Base-by-base conservation (phyloP, 2,888 invertebrate species). In the Hyposoter dolosus region DNA sequence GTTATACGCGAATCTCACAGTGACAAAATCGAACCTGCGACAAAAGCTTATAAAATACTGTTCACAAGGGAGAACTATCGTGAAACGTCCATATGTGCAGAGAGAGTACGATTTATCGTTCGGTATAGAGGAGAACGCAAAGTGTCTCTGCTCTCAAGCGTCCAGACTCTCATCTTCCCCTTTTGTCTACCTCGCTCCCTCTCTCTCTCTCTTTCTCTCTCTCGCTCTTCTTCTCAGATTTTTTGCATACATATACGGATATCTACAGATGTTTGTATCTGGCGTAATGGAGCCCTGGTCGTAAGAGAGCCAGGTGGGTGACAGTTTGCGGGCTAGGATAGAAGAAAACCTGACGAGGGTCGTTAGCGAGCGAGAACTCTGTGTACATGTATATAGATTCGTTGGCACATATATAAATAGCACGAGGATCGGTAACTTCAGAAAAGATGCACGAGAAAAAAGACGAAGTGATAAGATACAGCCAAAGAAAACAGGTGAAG, bases 341-440 rank as follows among this genome's bases (percentile, higher is more conserved):
- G 82, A 84, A 77, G 84, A 86, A 82, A 83, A 77, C 74, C 72
- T 87, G 87, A 87, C 81, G 85, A 87, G 84, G 87, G 82, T 86
- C 85, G 85, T 88, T 87, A 85, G 85, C 81, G 60, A 69, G 71
- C 50, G 63, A 82, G 76, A 45, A 79, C 65, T 74, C 45, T 32
- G 72, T 32, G 47, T 53, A 47, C 56, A 53, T 77, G 53, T 72
- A 71, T 60, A 76, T 68, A 72, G 47, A 40, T 43, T 56, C 32
- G n/a, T 53, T 43, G 10, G 45, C 17, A 47, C 63, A 68, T 53
- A 43, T 79, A 65, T 23, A 19, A 40, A 40, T 77, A 60, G 35
- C 17, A 63, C 63, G 47, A 71, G 53, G 60, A 76, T 82, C 56
- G 78, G 23, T 71, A 45, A 40, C 45, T 71, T 71, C n/a, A 63